Evolutionary conservation across 2,113 vertebrate genomes (phyloP).

Genomic region (Morone chrysops): DNA sequence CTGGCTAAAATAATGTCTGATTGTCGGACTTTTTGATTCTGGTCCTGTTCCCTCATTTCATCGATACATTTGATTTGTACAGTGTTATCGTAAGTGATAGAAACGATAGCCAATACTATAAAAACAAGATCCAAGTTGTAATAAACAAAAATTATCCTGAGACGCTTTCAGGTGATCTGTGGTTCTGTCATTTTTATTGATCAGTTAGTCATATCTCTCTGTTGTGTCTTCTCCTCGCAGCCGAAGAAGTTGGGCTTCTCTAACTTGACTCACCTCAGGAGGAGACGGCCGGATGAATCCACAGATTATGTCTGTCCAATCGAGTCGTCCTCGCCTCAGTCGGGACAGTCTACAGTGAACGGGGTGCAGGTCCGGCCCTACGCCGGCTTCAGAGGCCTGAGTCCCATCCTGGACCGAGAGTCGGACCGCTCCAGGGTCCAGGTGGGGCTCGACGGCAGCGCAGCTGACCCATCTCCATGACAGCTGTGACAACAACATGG

Average conservation of each 20-base stretch:
- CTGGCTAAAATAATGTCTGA: neutral
- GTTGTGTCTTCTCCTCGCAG: slow-evolving; percentile 76
- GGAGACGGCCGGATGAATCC: slow-evolving; percentile 91
- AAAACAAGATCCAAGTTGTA: neutral
- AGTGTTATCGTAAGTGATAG: neutral
- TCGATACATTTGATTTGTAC: neutral
- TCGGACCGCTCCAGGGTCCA: slow-evolving; percentile 88
- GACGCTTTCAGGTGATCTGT: neutral
- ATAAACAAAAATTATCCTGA: neutral
- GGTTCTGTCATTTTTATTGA: no score
- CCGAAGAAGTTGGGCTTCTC: slow-evolving; percentile 96
- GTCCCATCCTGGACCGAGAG: slow-evolving; percentile 86
- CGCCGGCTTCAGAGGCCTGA: slow-evolving; percentile 84
- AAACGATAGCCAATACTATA: neutral
- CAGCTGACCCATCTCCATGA: slow-evolving; percentile 79
- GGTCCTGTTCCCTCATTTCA: neutral
- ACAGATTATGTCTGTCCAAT: slow-evolving; percentile 94
- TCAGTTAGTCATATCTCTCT: neutral
- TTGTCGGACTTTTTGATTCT: neutral
- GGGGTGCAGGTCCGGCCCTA: slow-evolving; percentile 84
- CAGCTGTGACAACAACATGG: slow-evolving; percentile 7
- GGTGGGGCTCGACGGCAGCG: slow-evolving; percentile 86
- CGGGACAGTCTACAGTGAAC: slow-evolving; percentile 54
- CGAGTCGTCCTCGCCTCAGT: slow-evolving; percentile 74
- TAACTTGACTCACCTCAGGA: slow-evolving; percentile 92